These are phyloP conservation scores for Phymanthus crucifer DNA, from an alignment of 92 coral and sea anemone species.

Conservation along the genomic window DNA sequence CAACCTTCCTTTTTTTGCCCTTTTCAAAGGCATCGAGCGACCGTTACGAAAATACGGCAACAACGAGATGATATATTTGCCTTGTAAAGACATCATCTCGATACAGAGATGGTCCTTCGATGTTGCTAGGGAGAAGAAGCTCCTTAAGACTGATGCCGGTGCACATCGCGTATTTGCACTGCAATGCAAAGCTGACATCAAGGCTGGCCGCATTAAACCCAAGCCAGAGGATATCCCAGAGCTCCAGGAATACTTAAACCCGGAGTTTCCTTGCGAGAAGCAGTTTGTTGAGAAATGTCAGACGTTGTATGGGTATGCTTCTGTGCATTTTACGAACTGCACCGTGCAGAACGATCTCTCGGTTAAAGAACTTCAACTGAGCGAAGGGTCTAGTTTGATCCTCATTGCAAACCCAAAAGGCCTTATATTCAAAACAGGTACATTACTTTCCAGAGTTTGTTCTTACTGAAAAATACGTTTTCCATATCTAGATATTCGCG, in stretches of 20 bases:
- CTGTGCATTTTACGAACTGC: conserved; percentile 65
- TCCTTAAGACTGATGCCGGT: conserved; percentile 72
- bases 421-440: conserved; percentile 70
- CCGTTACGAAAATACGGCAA: conserved; percentile 79
- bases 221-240: conserved; percentile 67
- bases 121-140: conserved; percentile 70
- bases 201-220: conserved; percentile 69
- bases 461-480: background rate
- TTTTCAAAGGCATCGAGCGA: conserved; percentile 77
- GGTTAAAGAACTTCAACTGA: conserved; percentile 65
- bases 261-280: conserved; percentile 74
- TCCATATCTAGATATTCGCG: too few species aligned
- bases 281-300: conserved; percentile 84
- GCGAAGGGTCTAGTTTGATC: conserved; percentile 58
- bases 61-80: conserved; percentile 68
- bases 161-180: conserved; percentile 67
- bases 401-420: conserved; percentile 76
- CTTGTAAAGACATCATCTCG: conserved; percentile 79
- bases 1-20: conserved; percentile 69
- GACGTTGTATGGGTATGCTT: conserved; percentile 69
- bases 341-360: conserved; percentile 69
- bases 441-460: background rate
- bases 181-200: conserved; percentile 72
- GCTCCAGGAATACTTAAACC: conserved; percentile 68
- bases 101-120: conserved; percentile 93